phyloP scores from a whole-genome alignment of 92 coral and sea anemone genomes.

The Porites rus region DNA sequence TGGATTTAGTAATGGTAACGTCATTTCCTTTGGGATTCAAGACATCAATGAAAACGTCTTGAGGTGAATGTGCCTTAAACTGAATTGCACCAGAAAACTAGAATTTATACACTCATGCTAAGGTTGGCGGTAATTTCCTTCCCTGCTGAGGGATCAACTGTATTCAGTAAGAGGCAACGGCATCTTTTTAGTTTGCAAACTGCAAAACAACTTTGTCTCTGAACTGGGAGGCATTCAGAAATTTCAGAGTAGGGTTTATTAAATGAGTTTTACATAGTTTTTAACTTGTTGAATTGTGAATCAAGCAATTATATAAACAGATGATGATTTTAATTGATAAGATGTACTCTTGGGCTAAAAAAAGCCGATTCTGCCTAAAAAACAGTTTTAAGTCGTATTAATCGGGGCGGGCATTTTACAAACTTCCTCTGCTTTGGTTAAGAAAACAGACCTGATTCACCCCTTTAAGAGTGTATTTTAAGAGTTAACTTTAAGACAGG shows the following conservation, averaged over 20 bases:
- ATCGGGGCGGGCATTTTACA: not conserved
- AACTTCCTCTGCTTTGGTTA: slow-evolving; percentile 12
- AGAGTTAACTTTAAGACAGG: not conserved
- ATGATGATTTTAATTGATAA: too few relatives aligned
- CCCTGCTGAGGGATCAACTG: slow-evolving; percentile 6
- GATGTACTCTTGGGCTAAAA: too few relatives aligned
- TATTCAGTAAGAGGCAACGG: not conserved
- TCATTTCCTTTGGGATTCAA: too few relatives aligned
- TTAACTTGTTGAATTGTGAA: too few relatives aligned
- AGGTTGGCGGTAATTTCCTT: not conserved
- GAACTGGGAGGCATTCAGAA: not conserved
- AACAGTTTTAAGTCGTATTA: too few relatives aligned
- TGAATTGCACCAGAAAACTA: too few relatives aligned
- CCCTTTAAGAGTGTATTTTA: not conserved
- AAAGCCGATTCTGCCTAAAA: too few relatives aligned
- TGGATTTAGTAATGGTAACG: too few relatives aligned
- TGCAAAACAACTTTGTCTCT: not conserved
- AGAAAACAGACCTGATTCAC: not conserved
- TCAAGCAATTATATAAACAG: too few relatives aligned
- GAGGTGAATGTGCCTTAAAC: too few relatives aligned
- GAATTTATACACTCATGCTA: not conserved
- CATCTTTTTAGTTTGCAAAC: not conserved
- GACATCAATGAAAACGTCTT: too few relatives aligned
- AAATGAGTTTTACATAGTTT: too few relatives aligned
- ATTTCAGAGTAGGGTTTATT: not conserved